These are phyloP conservation scores for Maniola jurtina DNA, from an alignment of 1,140 invertebrate species.

Conservation along the genomic window DNA sequence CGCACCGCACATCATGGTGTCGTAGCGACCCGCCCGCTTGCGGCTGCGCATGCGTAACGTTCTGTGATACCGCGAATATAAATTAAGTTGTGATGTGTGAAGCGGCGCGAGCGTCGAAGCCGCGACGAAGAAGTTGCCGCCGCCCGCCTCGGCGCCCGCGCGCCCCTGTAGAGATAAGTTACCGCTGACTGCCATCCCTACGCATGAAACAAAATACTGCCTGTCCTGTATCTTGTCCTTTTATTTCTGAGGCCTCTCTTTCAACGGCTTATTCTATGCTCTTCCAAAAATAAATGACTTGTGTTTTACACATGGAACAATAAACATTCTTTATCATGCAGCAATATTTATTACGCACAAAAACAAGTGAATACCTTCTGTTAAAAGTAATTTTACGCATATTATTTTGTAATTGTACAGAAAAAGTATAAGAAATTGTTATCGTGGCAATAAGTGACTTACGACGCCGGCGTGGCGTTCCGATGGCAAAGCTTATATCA, in stretches of 20 bases:
- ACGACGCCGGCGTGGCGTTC: constrained; percentile 36
- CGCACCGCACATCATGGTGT: constrained; percentile 97
- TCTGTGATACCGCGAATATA: constrained; percentile 80
- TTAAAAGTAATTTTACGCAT: constrained; percentile 34
- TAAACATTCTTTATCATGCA: constrained; percentile 10
- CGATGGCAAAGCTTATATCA: constrained; percentile 35
- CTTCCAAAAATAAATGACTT: constrained; percentile 29
- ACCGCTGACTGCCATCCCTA: constrained; percentile 68
- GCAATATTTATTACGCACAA: constrained; percentile 20
- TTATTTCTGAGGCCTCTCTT: constrained; percentile 45
- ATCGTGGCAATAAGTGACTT: constrained; percentile 47
- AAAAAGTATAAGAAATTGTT: constrained; percentile 19
- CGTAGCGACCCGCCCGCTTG: constrained; percentile 83
- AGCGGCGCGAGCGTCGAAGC: constrained; percentile 60
- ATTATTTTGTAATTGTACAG: constrained; percentile 3
- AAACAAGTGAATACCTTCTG: constrained; percentile 29
- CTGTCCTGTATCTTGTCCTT: constrained; percentile 55
- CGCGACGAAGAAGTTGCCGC: constrained; percentile 65
- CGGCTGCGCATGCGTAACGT: constrained; percentile 74
- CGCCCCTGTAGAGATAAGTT: constrained; percentile 70
- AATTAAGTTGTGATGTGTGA: constrained; percentile 80
- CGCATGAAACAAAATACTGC: constrained; percentile 63
- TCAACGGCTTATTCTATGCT: constrained; percentile 47
- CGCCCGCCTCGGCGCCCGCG: constrained; percentile 63
- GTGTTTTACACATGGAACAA: constrained; percentile 20